phyloP scores from a whole-genome alignment of 2,888 invertebrate genomes.

The Pherbina coryleti region DNA sequence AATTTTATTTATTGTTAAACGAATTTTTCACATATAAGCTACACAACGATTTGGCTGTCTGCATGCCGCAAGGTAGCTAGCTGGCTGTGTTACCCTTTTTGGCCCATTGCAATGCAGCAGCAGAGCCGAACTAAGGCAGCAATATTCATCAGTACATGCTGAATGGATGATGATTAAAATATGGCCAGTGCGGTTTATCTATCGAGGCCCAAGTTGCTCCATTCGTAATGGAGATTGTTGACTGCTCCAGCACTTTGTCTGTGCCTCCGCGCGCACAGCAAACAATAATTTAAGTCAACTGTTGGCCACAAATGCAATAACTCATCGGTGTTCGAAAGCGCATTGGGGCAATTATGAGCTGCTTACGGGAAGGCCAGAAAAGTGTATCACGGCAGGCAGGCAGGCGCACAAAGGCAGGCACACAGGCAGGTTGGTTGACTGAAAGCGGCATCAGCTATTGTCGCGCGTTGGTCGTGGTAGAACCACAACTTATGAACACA shows the following conservation, averaged over 20 bases:
- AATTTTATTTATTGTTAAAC: conserved; percentile 29
- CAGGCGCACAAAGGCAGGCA: neutral
- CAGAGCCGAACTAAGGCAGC: neutral
- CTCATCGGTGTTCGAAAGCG: conserved; percentile 33
- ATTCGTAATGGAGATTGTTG: neutral
- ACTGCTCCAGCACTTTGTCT: neutral
- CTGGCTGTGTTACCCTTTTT: neutral
- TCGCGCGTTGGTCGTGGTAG: neutral
- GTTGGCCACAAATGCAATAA: conserved; percentile 33
- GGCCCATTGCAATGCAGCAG: neutral
- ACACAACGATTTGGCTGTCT: neutral
- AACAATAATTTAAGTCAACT: conserved; percentile 33
- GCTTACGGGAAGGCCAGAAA: neutral
- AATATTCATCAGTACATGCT: neutral
- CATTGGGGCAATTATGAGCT: conserved; percentile 31
- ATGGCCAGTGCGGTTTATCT: conserved; percentile 3
- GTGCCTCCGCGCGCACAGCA: conserved; percentile 15
- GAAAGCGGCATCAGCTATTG: neutral
- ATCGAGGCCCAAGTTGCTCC: neutral
- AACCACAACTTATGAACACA: neutral
- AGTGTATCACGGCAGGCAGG: neutral
- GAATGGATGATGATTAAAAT: conserved; percentile 23
- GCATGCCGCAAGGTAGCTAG: neutral
- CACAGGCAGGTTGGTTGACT: neutral
- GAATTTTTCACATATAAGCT: conserved; percentile 30